These are phyloP conservation scores for Plebejus anna DNA, from an alignment of 2,888 invertebrate species.

Conservation along the genomic window DNA sequence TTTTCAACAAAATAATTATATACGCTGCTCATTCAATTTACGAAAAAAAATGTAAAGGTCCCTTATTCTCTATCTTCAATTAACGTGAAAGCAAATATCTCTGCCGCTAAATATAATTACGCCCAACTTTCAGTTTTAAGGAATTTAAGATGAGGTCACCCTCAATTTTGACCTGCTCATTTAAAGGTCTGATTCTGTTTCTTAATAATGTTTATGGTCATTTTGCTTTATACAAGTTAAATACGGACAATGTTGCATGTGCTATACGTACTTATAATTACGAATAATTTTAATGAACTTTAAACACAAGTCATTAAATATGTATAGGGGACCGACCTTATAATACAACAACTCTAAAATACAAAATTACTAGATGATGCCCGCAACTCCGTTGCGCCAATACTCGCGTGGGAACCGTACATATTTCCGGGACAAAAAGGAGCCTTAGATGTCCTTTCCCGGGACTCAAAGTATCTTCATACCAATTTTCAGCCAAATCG, in stretches of 20 bases:
- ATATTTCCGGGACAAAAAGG: no score
- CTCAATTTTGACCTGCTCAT: slow-evolving; percentile 32
- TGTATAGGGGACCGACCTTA: no score
- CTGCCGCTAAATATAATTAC: slow-evolving; percentile 25
- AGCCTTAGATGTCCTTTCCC: no score
- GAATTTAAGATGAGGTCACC: slow-evolving; percentile 32
- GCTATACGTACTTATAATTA: neutral
- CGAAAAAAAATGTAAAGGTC: neutral
- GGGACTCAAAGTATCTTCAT: no score
- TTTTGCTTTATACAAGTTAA: slow-evolving; percentile 21
- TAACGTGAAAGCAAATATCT: slow-evolving; percentile 31
- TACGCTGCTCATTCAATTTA: neutral
- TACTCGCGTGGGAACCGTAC: no score
- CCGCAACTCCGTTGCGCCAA: no score
- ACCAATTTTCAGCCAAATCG: no score
- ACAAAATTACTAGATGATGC: no score
- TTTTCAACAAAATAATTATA: neutral
- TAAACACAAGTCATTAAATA: no score
- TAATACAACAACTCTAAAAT: no score
- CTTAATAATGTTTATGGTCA: slow-evolving; percentile 30
- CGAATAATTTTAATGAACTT: neutral
- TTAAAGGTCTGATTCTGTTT: slow-evolving; percentile 31
- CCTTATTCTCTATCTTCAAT: slow-evolving; percentile 28
- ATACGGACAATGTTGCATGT: neutral
- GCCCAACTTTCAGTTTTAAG: slow-evolving; percentile 30